These are phyloP conservation scores for Musca domestica DNA, from an alignment of 1,140 invertebrate species.

Conservation along the genomic window DNA sequence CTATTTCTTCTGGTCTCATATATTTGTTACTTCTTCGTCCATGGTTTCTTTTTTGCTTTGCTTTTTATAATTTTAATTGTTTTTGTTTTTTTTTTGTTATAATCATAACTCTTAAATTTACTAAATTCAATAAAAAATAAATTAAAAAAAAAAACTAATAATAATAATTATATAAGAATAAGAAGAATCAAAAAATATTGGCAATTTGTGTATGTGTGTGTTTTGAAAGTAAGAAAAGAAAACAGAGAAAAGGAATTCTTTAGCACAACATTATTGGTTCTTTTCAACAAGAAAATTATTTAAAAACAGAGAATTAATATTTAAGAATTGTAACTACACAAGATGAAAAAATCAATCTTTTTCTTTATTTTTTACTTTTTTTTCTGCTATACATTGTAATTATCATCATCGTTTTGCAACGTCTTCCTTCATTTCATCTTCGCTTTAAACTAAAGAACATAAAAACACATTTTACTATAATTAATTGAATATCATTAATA, in stretches of 20 bases:
- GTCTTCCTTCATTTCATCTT: neutral
- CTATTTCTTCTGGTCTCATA: neutral
- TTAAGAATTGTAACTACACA: too few relatives aligned
- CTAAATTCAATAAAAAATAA: conserved; percentile 19
- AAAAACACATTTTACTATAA: neutral
- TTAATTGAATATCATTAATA: neutral
- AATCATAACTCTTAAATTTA: conserved; percentile 14
- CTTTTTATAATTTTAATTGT: neutral
- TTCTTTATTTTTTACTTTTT: too few relatives aligned
- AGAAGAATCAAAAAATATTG: conserved; percentile 2
- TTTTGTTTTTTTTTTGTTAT: neutral
- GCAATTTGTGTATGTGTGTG: neutral
- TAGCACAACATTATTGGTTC: too few relatives aligned
- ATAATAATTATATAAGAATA: neutral
- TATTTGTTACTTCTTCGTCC: conserved; percentile 11
- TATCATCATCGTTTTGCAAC: too few relatives aligned
- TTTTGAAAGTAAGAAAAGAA: too few relatives aligned
- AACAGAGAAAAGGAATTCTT: too few relatives aligned
- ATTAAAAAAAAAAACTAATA: conserved; percentile 5
- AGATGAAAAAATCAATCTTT: too few relatives aligned
- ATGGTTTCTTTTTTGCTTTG: neutral
- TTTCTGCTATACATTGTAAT: too few relatives aligned
- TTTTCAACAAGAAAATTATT: too few relatives aligned
- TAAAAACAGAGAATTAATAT: too few relatives aligned
- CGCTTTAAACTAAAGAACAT: conserved; percentile 15